Conservation (phyloP, 2,888 invertebrate species). For the Pseudococcus viburni region DNA sequence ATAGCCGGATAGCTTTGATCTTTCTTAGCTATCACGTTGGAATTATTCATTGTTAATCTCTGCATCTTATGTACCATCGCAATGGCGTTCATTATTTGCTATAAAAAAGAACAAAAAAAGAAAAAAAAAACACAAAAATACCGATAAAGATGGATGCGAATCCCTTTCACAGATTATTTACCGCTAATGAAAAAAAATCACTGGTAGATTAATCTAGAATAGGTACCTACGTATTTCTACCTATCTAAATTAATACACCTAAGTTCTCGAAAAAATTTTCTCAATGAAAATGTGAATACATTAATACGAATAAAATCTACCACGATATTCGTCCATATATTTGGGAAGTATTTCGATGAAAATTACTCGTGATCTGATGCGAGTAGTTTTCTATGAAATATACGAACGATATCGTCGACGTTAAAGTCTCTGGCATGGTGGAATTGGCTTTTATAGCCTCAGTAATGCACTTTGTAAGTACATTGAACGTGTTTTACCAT, state of each 20-base stretch:
- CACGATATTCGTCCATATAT: constrained; percentile 1
- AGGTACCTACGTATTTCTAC: not conserved
- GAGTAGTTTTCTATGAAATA: not conserved
- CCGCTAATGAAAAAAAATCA: not conserved
- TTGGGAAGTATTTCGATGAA: not conserved
- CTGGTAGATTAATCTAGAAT: not conserved
- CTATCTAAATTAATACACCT: not conserved
- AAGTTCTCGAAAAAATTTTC: not conserved
- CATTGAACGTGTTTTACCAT: not conserved
- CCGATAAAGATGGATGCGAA: not conserved
- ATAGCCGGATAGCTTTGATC: constrained; percentile 70
- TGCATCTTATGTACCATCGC: constrained; percentile 84
- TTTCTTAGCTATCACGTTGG: constrained; percentile 70
- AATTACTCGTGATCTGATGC: not conserved
- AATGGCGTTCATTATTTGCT: constrained; percentile 73
- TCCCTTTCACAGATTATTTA: not conserved
- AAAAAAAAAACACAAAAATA: constrained; percentile 43
- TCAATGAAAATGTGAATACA: not conserved
- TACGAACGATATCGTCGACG: not conserved
- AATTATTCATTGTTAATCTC: constrained; percentile 90
- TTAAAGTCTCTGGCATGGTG: not conserved
- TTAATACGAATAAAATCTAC: not conserved
- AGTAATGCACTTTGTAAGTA: not conserved
- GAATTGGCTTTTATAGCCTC: not conserved
- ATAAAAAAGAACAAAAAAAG: constrained; percentile 68